A percentile compares a stretch with the other conserved stretches of the same genome.
These are phyloP conservation scores for Pempheris klunzingeri DNA, from an alignment of 2,797 vertebrate species.

Conservation along the genomic window DNA sequence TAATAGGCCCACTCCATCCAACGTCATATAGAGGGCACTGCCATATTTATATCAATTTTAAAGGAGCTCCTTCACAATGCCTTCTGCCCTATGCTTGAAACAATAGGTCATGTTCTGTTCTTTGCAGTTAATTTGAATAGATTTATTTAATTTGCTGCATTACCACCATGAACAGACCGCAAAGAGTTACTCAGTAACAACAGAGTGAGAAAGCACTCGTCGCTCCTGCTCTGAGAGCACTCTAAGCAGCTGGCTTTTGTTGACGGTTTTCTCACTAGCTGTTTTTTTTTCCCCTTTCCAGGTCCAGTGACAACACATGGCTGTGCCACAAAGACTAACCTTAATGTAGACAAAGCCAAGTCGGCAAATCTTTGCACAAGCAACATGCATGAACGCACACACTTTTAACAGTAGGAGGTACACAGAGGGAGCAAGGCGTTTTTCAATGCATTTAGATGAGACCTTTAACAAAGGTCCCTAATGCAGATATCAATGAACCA, in stretches of 20 bases:
- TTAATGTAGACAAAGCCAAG: conserved; percentile 86
- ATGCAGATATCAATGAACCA: conserved; percentile 90
- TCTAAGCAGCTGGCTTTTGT: conserved; percentile 39
- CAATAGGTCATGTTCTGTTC: conserved; percentile 30
- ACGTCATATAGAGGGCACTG: conserved; percentile 58
- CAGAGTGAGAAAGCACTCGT: conserved; percentile 44
- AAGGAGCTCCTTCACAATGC: conserved; percentile 58
- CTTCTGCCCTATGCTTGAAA: conserved; percentile 60
- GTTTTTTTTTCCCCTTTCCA: conserved; percentile 44
- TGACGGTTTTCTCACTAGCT: conserved; percentile 54
- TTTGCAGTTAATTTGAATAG: conserved; percentile 46
- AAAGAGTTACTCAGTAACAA: conserved; percentile 44
- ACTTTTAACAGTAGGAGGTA: conserved; percentile 74
- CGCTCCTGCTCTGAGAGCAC: conserved; percentile 34
- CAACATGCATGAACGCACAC: conserved; percentile 69
- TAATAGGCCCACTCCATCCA: conserved; percentile 75
- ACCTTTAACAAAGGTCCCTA: conserved; percentile 90
- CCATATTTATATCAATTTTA: conserved; percentile 72
- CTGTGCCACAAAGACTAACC: conserved; percentile 80
- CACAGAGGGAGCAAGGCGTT: conserved; percentile 80
- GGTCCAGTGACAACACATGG: conserved; percentile 76
- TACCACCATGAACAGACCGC: conserved; percentile 4
- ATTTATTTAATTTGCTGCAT: conserved; percentile 55
- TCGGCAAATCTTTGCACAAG: conserved; percentile 83
- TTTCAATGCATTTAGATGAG: conserved; percentile 93